Percentiles rank a stretch among this genome's conserved stretches.
These are phyloP conservation scores for Agrotis puta DNA, from an alignment of 2,888 invertebrate genomes.

Conservation along the genomic window DNA sequence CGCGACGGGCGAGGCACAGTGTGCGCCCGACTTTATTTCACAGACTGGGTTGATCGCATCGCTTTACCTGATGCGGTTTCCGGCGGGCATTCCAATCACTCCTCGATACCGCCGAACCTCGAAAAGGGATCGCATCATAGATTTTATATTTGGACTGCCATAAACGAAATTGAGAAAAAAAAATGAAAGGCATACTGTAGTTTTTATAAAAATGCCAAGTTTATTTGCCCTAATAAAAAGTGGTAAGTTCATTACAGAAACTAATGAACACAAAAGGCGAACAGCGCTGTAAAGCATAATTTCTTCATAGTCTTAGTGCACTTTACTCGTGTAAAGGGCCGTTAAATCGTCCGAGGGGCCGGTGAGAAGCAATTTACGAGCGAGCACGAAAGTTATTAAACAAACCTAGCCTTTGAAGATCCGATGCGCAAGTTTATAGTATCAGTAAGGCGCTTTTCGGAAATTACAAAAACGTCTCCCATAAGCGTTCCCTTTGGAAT, in stretches of 20 bases:
- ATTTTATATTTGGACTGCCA: conserved; percentile 41
- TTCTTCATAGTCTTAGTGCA: conserved; percentile 74
- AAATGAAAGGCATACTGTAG: background rate
- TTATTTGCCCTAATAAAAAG: conserved; percentile 36
- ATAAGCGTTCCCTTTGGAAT: conserved; percentile 55
- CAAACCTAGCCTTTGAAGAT: conserved; percentile 74
- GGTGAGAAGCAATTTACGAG: conserved; percentile 82
- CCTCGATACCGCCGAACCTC: conserved; percentile 61
- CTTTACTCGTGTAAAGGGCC: conserved; percentile 74
- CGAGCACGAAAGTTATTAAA: conserved; percentile 79
- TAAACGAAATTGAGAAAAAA: conserved; percentile 31
- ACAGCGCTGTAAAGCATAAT: conserved; percentile 68
- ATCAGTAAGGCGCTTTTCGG: conserved; percentile 58
- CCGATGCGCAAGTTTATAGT: conserved; percentile 72
- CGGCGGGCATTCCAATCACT: conserved; percentile 82
- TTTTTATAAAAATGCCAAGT: conserved; percentile 9
- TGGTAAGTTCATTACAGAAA: conserved; percentile 64
- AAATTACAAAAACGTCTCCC: conserved; percentile 60
- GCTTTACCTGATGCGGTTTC: conserved; percentile 86
- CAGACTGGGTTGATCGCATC: conserved; percentile 72
- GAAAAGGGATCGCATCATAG: conserved; percentile 60
- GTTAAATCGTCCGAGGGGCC: conserved; percentile 77
- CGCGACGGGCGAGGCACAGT: conserved; percentile 63
- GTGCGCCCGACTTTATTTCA: conserved; percentile 61
- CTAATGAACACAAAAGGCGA: conserved; percentile 70